Base-by-base conservation (phyloP, 2,113 vertebrate species). In the Carassius auratus region DNA sequence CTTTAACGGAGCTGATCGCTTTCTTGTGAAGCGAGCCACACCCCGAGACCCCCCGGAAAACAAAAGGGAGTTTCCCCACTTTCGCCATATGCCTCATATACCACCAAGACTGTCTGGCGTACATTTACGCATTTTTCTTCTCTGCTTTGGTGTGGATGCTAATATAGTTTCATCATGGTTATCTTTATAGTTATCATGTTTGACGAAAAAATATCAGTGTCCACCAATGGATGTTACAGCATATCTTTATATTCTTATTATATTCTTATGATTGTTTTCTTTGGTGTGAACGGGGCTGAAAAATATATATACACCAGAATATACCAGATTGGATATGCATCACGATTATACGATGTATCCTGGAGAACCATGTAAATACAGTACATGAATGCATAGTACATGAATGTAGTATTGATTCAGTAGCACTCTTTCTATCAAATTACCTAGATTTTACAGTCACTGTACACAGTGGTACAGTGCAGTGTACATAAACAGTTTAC, bases 31-130 rank as follows among this genome's bases (percentile, higher is more conserved):
- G 19, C 26, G 12, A 76, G 81, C 64, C 81, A 76, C 84, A 30
- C 81, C 86, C 30, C 45, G 52, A 82, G 86, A 86, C 79, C 77
- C 86, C 80, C 85, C 80, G 64, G 76, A 62, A 78, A 59, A 85
- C 50, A 45, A 36, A 55, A 23, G 88, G 89, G 88, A 86, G 71
- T 87, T 92, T 86, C 90, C 57, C 87, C 48, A 79, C 45, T 83
- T 17, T 7, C 8, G 79, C 48, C 61, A 55, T 69, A 76, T 33
- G 33, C 75, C 57, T 80, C 86, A 86, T 89, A 75, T 86, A 86
- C 82, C 66, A 84, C 42, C 69, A 62, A 66, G 74, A 83, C 73
- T 48, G 78, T 89, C 73, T 88, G 88, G 81, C 69, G 57, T 78
- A 42, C 68, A 78, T 77, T 64, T 7, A n/a, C 10, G 30, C 42